These are phyloP conservation scores for Drosophila trichaetosa DNA, from an alignment of 2,888 invertebrate species.

Conservation along the genomic window DNA sequence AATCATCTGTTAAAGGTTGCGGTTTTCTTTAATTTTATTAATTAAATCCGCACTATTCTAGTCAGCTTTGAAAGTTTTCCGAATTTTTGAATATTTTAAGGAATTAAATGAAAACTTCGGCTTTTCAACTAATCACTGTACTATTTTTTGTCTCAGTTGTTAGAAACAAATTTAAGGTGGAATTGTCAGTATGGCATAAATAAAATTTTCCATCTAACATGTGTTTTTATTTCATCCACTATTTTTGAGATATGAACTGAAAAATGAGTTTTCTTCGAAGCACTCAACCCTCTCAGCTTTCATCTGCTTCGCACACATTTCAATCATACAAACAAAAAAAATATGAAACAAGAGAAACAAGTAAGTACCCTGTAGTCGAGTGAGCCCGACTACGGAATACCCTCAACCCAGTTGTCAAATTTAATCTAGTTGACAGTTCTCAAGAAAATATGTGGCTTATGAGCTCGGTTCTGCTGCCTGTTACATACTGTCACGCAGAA, in stretches of 20 bases:
- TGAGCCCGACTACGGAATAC: neutral
- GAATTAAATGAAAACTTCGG: neutral
- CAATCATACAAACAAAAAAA: constrained; percentile 26
- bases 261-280: neutral
- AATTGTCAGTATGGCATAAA: neutral
- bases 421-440: neutral
- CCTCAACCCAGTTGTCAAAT: neutral
- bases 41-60: neutral
- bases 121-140: neutral
- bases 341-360: neutral
- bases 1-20: neutral
- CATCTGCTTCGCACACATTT: constrained; percentile 26
- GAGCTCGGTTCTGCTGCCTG: neutral
- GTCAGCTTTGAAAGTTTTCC: neutral
- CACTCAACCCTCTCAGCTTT: constrained; percentile 2
- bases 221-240: constrained; percentile 2
- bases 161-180: neutral
- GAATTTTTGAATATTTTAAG: neutral
- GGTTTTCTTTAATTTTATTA: neutral
- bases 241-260: constrained; percentile 8
- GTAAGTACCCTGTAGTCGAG: neutral
- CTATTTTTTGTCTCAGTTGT: neutral
- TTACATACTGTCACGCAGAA: neutral
- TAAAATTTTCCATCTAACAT: neutral
- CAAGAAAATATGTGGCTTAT: neutral